These are phyloP conservation scores for Tribolium castaneum DNA, from an alignment of 1,140 invertebrate species.

Conservation along the genomic window DNA sequence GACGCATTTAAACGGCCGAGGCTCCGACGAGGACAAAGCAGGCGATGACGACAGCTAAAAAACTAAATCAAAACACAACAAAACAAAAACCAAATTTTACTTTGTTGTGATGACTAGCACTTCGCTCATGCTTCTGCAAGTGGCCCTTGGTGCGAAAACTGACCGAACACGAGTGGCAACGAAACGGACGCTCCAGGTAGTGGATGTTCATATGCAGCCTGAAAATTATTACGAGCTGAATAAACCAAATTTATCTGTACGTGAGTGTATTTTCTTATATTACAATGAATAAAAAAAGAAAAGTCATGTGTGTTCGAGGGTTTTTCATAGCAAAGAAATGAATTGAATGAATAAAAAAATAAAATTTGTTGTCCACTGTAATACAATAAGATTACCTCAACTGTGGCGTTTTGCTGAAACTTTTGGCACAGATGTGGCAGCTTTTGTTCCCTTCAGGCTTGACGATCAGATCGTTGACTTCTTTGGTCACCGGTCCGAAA, in stretches of 20 bases:
- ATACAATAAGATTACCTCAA: too few relatives aligned
- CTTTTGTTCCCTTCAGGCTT: conserved; percentile 62
- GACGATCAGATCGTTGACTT: conserved; percentile 60
- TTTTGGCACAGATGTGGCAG: conserved; percentile 91
- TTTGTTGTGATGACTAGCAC: conserved; percentile 91
- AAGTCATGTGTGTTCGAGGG: too few relatives aligned
- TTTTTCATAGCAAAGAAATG: too few relatives aligned
- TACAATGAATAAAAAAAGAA: too few relatives aligned
- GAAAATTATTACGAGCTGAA: conserved; percentile 30
- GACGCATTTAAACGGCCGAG: conserved; percentile 92
- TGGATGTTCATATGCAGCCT: conserved; percentile 94
- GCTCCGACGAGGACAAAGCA: conserved; percentile 76
- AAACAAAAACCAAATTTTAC: conserved; percentile 64
- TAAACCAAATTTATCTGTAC: too few relatives aligned
- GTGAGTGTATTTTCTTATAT: too few relatives aligned
- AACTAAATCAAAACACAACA: background rate
- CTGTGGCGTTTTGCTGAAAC: conserved; percentile 91
- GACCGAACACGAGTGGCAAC: conserved; percentile 91
- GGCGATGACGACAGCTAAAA: conserved; percentile 62
- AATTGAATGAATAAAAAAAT: too few relatives aligned
- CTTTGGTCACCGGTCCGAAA: conserved; percentile 50
- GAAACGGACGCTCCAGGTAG: conserved; percentile 92
- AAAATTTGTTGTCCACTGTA: too few relatives aligned
- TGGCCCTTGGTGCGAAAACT: conserved; percentile 93
- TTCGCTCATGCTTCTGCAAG: conserved; percentile 91